Evolutionary conservation across 2,888 invertebrate genomes (phyloP), one percentile per base, ranked within the genome.

Genomic region (Iphiclides podalirius): DNA sequence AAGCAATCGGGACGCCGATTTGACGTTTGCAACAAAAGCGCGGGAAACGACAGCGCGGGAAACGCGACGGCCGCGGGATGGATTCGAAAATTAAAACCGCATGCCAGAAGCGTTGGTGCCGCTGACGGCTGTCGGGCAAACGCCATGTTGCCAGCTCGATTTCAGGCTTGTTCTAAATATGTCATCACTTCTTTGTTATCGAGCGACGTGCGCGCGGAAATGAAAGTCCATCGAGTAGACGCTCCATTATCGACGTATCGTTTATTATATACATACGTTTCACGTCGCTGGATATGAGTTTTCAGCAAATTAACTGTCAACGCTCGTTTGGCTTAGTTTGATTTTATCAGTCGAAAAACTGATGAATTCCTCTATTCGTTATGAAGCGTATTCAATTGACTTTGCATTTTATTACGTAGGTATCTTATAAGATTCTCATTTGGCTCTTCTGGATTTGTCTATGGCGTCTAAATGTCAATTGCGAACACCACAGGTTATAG

Each of bases 131-230:
- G 85, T 83, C 85, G 73, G 63, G 70, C 53, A 59, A 72, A 73
- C 72, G 75, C 74, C 51, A 57, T 57, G 62, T 61, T 60, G 62
- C 61, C 64, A 60, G 57, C 60, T 84, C 85, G 85, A 79, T 86
- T 88, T 86, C 86, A 87, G 87, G 87, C 86, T 85, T 85, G 88
- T 86, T 88, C 88, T 88, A 88, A 88, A 88, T 87, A 86, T 85
- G 87, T 86, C 88, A 84, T 72, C 81, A 82, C 70, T 80, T 84
- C 87, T 87, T 88, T 87, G 88, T 87, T 83, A 85, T 83, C 84
- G 73, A 60, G 70, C 70, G 80, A 79, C 85, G 75, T 79, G 76
- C 61, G 83, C 75, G 79, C 83, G 88, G 87, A 88, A 88, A 87
- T 87, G 87, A 85, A 87, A 83, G 79, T 76, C 83, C 81, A 81